Evolutionary conservation across 2,797 vertebrate species (phyloP).

Genomic region (Lutjanus argentimaculatus): DNA sequence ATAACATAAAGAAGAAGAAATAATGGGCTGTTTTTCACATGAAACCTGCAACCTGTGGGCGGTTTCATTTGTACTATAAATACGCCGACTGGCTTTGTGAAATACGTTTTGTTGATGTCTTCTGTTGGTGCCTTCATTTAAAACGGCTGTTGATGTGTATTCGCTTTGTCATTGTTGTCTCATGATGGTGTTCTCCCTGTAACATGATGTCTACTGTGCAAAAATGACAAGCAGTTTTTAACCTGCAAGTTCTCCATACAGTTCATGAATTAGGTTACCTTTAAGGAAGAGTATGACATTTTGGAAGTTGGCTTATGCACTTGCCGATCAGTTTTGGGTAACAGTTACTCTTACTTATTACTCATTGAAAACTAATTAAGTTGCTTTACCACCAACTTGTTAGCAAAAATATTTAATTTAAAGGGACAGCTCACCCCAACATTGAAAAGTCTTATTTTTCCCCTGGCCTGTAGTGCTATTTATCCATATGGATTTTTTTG

Average conservation of each 20-base stretch:
- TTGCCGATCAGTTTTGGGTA: too few species aligned
- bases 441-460: too few species aligned
- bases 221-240: not conserved
- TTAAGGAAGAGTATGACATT: not conserved
- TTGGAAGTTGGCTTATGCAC: not conserved
- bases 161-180: constrained; percentile 3
- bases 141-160: constrained; percentile 16
- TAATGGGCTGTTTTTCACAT: constrained; percentile 63
- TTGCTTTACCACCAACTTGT: too few species aligned
- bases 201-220: not conserved
- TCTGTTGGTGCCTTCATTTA: constrained; percentile 28
- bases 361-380: too few species aligned
- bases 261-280: not conserved
- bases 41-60: constrained; percentile 51
- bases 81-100: constrained; percentile 11
- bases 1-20: constrained; percentile 42
- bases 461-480: too few species aligned
- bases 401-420: too few species aligned
- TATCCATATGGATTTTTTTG: too few species aligned
- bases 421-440: too few species aligned
- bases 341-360: too few species aligned
- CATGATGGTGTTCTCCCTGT: too few species aligned
- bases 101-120: constrained; percentile 15
- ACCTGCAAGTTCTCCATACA: not conserved
- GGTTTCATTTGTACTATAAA: constrained; percentile 43